Evolutionary conservation across 2,888 invertebrate genomes (phyloP), one percentile per base, ranked within the genome.

Genomic region (Latrodectus elegans): DNA sequence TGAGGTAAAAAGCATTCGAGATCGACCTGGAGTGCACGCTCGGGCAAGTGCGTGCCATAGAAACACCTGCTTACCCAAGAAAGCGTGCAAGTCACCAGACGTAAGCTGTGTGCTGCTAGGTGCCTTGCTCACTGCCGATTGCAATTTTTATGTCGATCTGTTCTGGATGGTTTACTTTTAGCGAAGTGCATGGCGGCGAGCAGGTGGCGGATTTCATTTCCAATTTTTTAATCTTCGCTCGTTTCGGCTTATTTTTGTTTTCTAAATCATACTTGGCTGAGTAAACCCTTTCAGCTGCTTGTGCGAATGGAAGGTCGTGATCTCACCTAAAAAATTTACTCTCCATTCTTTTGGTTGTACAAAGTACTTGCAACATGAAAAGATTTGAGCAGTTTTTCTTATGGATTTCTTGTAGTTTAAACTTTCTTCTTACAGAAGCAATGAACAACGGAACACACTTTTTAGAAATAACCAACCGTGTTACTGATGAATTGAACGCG

Each of bases 61-160:
- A 71, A 86, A 72, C 86, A 87, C 86, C 86, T 87, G 86, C 78
- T 67, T 71, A 60, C 14, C 55, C 77, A 78, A 51, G 75, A 71
- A 70, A 76, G 76, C 85, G 80, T 84, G 84, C 84, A 77, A 68
- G 26, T n/a, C 17, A 64, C 51, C 38, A 65, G 71, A 60, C 67
- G 67, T 65, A 67, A 64, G 68, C 53, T 53, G n/a, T 15, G 52
- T 38, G 81, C 49, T 67, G 49, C 9, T 22, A 51, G 11, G 17
- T 38, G 6, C 38, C 38, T 38, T 38, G 38, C 38, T 38, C 3
- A 38, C 38, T 38, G 67, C 68, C n/a, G 77, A 84, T 82, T 68
- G 73, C 73, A 70, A 64, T 65, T 73, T 17, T n/a, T 64, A 51
- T 67, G 15, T 53, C 51, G 65, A 78, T 65, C 67, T 17, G 73